Evolutionary conservation across 2,797 vertebrate species (phyloP), one percentile per base, ranked within the genome.

Genomic region (Gorsachius magnificus): DNA sequence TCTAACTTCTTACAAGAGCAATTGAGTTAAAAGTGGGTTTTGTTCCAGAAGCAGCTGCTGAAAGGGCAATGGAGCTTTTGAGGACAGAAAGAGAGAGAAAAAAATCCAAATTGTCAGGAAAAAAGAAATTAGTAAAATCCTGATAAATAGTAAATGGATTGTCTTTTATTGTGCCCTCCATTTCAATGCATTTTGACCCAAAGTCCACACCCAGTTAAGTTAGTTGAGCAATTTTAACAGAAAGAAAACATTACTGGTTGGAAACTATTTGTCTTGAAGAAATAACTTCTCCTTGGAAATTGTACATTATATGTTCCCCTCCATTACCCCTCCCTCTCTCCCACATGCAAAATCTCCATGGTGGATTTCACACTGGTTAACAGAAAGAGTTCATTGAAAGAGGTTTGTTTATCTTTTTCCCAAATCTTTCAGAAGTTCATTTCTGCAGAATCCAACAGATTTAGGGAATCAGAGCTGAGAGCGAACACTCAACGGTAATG

Each of bases 401-500:
- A 85, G 36, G 16, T 43, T 43, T 43, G 41, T 13, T 16, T 43
- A 10, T 50, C 17, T 7, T 70, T 46, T 57, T 41, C 9, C 7
- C 45, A 38, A 15, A 28, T 85, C 15, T 83, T 90, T 81, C 63
- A 64, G 61, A 71, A 86, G 25, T 66, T 69, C 2, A 6, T 74
- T 91, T 88, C 35, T 95, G 21, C 22, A 63, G 57, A 86, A 89
- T 76, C 29, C 38, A 68, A 11, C 16, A 81, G 25, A 83, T 57
- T 45, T 68, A 83, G 90, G 25, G 35, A 68, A 50, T 31, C 38
- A 66, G 46, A 79, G 28, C 38, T 48, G 41, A 71, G 35, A 69
- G 43, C 0, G 0, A 78, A n/a, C 21, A 48, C 68, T 65, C 19
- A 57, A 0, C 1, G 0, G 0, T 35, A 46, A 20, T 64, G 64